Evolutionary conservation across 2,888 invertebrate species (phyloP), one percentile per base, ranked within the genome.

Genomic region (Chalcosyrphus nemorum): DNA sequence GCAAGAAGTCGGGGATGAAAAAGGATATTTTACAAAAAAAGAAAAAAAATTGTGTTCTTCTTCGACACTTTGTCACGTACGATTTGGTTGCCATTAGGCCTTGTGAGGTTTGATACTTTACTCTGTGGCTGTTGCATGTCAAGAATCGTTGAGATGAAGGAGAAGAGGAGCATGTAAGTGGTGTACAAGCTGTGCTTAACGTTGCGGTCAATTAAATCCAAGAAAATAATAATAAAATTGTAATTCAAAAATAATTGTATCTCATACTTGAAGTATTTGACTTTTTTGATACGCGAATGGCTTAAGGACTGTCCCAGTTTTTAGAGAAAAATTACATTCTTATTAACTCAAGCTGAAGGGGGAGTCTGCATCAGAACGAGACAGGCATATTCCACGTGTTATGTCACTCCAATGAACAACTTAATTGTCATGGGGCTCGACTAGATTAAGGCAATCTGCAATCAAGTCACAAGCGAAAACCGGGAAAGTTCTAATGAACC

Each of bases 21-120:
- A 68, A 47, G 59, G 54, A 45, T 61, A 68, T 35, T 24, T 68
- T 70, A 56, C 50, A 32, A 13, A 29, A 56, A 43, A 35, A 35
- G 2, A 35, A 35, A 35, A 35, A 35, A 11, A 38, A 35, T 61
- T 35, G 21, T 38, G 0, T n/a, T 38, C 32, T 59, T 57, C 7
- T 52, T 19, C 7, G 65, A 81, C 76, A 81, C 81, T 81, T 81
- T 71, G 70, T 52, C 81, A 81, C 81, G 81, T 81, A 81, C 70
- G 45, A 45, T 52, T 71, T 45, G 70, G 65, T 52, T 65, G 57
- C 38, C 21, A 38, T 70, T 35, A 59, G 52, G 63, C 32, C n/a
- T n/a, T n/a, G 32, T 52, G 57, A n/a, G n/a, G n/a, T n/a, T n/a
- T n/a, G 7, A 24, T 65, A 11, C 52, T 11, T n/a, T 59, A 52